Evolutionary conservation across 2,113 vertebrate species (phyloP).

Genomic region (Paratilapia polleni): DNA sequence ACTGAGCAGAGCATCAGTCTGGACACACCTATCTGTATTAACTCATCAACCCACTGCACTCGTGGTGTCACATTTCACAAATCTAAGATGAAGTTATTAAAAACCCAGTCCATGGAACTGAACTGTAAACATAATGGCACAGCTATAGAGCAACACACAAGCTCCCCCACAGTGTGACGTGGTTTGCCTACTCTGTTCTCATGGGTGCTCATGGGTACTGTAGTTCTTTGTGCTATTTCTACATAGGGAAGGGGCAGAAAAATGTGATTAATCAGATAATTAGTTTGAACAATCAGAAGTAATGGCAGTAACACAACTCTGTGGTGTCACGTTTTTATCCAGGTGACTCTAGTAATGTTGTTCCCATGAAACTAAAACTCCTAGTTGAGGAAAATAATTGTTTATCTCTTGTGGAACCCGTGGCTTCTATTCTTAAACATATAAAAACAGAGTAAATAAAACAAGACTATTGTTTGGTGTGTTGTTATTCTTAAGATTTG

Average conservation of each 20-base stretch:
- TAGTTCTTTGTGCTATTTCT: neutral
- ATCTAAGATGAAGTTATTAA: fast-evolving
- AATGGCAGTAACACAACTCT: neutral
- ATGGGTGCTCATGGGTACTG: neutral
- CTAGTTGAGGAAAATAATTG: fast-evolving
- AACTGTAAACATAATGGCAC: no score
- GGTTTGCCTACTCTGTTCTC: no score
- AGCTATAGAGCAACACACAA: no score
- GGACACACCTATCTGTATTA: neutral
- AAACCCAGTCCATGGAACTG: neutral
- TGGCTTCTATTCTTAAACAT: fast-evolving
- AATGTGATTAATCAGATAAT: neutral
- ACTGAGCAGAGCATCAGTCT: neutral
- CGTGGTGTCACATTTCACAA: neutral
- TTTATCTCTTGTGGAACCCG: fast-evolving
- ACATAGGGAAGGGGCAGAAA: neutral
- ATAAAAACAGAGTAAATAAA: fast-evolving
- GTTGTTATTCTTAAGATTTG: neutral
- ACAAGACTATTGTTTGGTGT: neutral
- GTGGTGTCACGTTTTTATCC: neutral
- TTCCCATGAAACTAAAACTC: neutral
- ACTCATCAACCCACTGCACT: neutral
- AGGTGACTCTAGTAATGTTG: no score
- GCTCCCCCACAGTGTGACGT: neutral
- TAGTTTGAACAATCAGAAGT: neutral